A percentile compares a stretch with the other conserved stretches of the same genome.
Evolutionary conservation across 1,140 invertebrate species (phyloP).

Genomic region (Littorina saxatilis): DNA sequence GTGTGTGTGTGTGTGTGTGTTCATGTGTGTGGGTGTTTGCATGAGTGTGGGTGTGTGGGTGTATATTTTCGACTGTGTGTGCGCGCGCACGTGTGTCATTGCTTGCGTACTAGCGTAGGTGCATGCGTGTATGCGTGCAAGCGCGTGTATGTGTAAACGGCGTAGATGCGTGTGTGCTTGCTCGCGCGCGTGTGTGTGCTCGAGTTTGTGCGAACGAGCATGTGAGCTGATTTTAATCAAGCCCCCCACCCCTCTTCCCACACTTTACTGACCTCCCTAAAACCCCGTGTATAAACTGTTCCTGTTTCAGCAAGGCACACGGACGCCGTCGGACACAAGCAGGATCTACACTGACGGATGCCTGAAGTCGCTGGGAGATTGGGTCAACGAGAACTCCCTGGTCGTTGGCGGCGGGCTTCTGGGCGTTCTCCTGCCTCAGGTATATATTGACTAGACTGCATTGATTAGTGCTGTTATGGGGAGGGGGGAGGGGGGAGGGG

Average conservation of each 20-base stretch:
- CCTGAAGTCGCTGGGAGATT: slow-evolving; percentile 55
- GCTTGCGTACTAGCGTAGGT: neutral
- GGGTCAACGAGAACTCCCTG: slow-evolving; percentile 56
- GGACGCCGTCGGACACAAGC: neutral
- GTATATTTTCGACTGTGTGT: slow-evolving; percentile 6
- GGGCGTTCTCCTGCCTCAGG: slow-evolving; percentile 51
- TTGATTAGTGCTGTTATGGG: no score
- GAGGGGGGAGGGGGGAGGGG: no score
- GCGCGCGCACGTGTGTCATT: slow-evolving; percentile 16
- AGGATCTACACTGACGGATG: slow-evolving; percentile 58
- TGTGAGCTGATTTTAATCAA: neutral
- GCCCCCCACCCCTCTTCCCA: no score
- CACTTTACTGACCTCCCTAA: no score
- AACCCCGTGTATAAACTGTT: no score
- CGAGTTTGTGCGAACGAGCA: neutral
- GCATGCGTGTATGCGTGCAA: neutral
- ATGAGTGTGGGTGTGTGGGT: neutral
- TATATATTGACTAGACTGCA: neutral
- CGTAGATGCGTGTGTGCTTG: neutral
- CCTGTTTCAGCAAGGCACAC: slow-evolving; percentile 23
- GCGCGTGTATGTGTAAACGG: neutral
- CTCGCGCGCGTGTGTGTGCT: neutral
- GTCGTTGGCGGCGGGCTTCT: slow-evolving; percentile 54
- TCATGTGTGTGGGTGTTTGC: neutral
- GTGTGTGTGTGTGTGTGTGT: neutral